Percentiles rank a stretch among this genome's conserved stretches.
Conservation (phyloP, 2,888 invertebrate genomes). For the Parnassius smintheus region DNA sequence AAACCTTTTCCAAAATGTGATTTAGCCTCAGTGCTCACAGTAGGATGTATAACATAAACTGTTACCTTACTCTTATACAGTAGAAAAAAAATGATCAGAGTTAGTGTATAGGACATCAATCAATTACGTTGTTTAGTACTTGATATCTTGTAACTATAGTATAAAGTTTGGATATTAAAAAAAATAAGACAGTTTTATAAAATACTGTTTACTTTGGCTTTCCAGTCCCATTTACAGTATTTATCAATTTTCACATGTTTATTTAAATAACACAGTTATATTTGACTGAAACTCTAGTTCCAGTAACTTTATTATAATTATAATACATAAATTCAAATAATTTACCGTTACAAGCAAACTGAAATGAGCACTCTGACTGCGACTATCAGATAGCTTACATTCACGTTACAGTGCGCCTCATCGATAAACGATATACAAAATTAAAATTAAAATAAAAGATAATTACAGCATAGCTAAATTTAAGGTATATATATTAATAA, state of each 20-base stretch:
- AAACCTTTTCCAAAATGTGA: too few species aligned
- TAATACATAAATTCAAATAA: conserved; percentile 60
- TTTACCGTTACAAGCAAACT: conserved; percentile 55
- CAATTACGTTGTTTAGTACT: too few species aligned
- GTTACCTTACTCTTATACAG: too few species aligned
- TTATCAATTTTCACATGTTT: conserved; percentile 67
- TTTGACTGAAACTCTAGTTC: conserved; percentile 63
- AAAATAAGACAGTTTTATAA: conserved; percentile 48
- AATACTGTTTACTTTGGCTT: conserved; percentile 82
- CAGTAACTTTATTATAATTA: conserved; percentile 60
- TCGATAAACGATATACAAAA: conserved; percentile 56
- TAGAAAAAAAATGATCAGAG: too few species aligned
- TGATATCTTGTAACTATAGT: too few species aligned
- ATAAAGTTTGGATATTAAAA: conserved; percentile 21
- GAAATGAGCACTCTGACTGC: conserved; percentile 43
- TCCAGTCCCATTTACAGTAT: conserved; percentile 79
- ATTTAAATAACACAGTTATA: conserved; percentile 73
- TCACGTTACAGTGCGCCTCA: conserved; percentile 46
- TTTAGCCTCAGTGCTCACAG: too few species aligned
- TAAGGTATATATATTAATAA: conserved; percentile 76
- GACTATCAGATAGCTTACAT: conserved; percentile 40
- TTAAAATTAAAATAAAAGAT: conserved; percentile 73
- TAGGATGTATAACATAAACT: too few species aligned
- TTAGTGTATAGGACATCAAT: too few species aligned
- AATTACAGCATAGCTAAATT: conserved; percentile 75